Base-by-base conservation (phyloP, 2,113 vertebrate species). In the Columbina picui region DNA sequence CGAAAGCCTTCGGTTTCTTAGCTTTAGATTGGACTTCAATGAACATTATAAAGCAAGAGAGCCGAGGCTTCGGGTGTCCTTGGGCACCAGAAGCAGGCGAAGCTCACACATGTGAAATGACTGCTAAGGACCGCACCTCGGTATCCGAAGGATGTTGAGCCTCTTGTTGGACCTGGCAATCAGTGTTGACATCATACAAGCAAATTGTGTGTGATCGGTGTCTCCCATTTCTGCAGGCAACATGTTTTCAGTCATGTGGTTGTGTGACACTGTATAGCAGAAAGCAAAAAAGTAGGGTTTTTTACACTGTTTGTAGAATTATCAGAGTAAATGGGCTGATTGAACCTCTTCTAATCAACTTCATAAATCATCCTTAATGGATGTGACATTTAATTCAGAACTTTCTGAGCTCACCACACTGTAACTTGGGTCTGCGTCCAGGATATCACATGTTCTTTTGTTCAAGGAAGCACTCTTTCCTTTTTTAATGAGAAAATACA, bases 1-100 rank as follows among this genome's bases (percentile, higher is more conserved):
- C 9, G 23, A 70, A 83, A 99, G 99, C 76, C 98, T 99, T 32
- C 98, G 98, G 47, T 99, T 99, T 97, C 98, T 99, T 63, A 99
- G 99, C 98, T 99, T 99, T 95, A 97, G 99, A n/a, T 95, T 99
- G 95, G 99, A 99, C 98, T 99, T 99, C 96, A 99, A 99, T 4
- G 99, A 99, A 71, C 99, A 99, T 94, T 99, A 99, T 93, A 99
- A 98, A 95, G 99, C 99, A 45, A 95, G 99, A 63, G 99, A 99
- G 94, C 99, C 99, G 2, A 97, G 99, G 56, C 99, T 99, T 89
- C 98, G 98, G 0, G 96, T 98, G 8, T 99, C 99, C 0, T 93
- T 99, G n/a, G 99, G 99, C 96, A 80, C 97, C 27, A 97, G 99
- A 70, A 98, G 99, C 74, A 98, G 99, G 19, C 98, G 98, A 20